phyloP scores from a whole-genome alignment of 2,113 vertebrate genomes.

The Nothobranchius furzeri region DNA sequence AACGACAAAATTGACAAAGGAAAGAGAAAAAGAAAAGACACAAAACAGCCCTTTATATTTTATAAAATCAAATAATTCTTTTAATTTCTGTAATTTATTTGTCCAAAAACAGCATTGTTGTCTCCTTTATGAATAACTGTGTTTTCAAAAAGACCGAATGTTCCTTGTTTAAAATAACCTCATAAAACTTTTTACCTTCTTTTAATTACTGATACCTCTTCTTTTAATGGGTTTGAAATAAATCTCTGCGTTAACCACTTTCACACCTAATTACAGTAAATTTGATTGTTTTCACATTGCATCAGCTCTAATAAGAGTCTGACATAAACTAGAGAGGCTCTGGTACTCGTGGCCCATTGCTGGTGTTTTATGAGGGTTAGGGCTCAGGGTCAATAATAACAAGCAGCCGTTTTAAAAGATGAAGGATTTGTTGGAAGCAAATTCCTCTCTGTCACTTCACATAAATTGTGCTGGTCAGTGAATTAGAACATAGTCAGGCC shows the following conservation, averaged over 20 bases:
- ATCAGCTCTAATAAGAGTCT: slow-evolving; percentile 41
- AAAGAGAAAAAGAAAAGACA: too few species aligned
- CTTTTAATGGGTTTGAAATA: neutral
- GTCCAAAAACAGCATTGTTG: too few species aligned
- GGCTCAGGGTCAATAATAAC: slow-evolving; percentile 75
- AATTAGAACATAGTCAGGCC: slow-evolving; percentile 53
- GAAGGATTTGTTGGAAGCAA: slow-evolving; percentile 69
- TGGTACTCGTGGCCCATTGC: slow-evolving; percentile 53
- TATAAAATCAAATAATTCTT: too few species aligned
- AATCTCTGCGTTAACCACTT: slow-evolving; percentile 8
- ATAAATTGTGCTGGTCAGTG: slow-evolving; percentile 72
- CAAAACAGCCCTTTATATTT: too few species aligned
- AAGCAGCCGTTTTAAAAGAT: slow-evolving; percentile 65
- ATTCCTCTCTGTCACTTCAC: slow-evolving; percentile 80
- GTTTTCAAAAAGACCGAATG: too few species aligned
- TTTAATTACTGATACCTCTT: neutral
- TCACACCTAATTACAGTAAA: slow-evolving; percentile 18
- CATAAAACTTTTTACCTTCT: slow-evolving; percentile 4
- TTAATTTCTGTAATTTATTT: too few species aligned
- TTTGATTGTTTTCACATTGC: slow-evolving; percentile 22
- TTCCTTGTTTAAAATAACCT: neutral
- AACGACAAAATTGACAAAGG: too few species aligned
- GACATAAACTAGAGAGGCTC: slow-evolving; percentile 45
- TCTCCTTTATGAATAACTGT: too few species aligned
- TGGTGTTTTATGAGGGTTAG: slow-evolving; percentile 66